These are phyloP conservation scores for Eupsilia transversa DNA, from an alignment of 2,888 invertebrate genomes.

Conservation along the genomic window DNA sequence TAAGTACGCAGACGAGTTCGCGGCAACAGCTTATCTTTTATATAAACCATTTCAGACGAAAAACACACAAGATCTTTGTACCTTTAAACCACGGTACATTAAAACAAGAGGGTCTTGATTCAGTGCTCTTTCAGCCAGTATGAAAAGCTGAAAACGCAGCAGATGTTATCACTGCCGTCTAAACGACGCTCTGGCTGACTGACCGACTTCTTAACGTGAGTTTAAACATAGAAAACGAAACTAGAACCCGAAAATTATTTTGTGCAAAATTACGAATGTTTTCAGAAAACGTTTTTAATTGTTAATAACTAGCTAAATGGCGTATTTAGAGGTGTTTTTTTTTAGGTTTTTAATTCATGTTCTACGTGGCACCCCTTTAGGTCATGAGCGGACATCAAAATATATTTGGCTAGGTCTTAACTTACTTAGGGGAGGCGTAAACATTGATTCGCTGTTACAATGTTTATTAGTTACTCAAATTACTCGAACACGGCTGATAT, in stretches of 20 bases:
- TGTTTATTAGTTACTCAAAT: too few species aligned
- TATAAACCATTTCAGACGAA: not conserved
- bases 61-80: not conserved
- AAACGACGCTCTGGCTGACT: constrained; percentile 54
- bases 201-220: constrained; percentile 63
- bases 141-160: constrained; percentile 63
- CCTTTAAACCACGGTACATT: not conserved
- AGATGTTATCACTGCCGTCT: constrained; percentile 63
- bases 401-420: too few species aligned
- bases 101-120: constrained; percentile 54
- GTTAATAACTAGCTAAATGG: too few species aligned
- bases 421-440: too few species aligned
- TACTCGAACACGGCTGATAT: too few species aligned
- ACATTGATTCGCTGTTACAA: too few species aligned
- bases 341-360: too few species aligned
- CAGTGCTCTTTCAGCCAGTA: constrained; percentile 56
- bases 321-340: too few species aligned
- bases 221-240: constrained; percentile 25
- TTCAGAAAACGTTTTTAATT: not conserved
- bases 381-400: too few species aligned
- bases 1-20: not conserved
- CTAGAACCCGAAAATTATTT: not conserved
- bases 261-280: not conserved
- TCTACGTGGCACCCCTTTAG: too few species aligned
- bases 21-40: not conserved